phyloP scores from a whole-genome alignment of 2,888 invertebrate species.

The Theodoxus fluviatilis region DNA sequence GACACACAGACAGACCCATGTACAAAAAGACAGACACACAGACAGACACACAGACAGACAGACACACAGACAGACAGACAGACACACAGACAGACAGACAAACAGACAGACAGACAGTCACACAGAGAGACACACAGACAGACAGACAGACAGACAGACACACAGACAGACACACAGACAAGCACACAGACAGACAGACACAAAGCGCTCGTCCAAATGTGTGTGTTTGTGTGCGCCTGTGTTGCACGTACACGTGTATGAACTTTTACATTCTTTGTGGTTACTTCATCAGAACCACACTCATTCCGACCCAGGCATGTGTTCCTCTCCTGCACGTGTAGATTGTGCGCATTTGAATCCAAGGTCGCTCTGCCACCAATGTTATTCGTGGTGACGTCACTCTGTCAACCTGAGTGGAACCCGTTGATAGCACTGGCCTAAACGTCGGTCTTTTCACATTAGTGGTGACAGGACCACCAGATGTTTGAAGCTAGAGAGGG shows the following conservation, averaged over 20 bases:
- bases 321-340: too few relatives aligned
- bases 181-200: constrained; percentile 8
- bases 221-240: neutral
- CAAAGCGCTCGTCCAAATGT: neutral
- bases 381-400: too few relatives aligned
- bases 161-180: constrained; percentile 17
- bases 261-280: too few relatives aligned
- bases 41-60: neutral
- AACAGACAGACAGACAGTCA: constrained; percentile 8
- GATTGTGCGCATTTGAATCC: too few relatives aligned
- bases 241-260: neutral
- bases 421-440: too few relatives aligned
- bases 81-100: neutral
- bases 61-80: too few relatives aligned
- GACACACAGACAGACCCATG: constrained; percentile 3
- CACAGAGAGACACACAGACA: constrained; percentile 21
- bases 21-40: neutral
- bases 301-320: too few relatives aligned
- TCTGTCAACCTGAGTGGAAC: too few relatives aligned
- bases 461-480: neutral
- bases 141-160: constrained; percentile 20
- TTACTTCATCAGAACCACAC: too few relatives aligned
- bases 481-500: neutral
- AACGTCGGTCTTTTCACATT: too few relatives aligned
- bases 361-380: too few relatives aligned